Evolutionary conservation across 2,888 invertebrate genomes (phyloP).

Genomic region (Drosophila algonquin): DNA sequence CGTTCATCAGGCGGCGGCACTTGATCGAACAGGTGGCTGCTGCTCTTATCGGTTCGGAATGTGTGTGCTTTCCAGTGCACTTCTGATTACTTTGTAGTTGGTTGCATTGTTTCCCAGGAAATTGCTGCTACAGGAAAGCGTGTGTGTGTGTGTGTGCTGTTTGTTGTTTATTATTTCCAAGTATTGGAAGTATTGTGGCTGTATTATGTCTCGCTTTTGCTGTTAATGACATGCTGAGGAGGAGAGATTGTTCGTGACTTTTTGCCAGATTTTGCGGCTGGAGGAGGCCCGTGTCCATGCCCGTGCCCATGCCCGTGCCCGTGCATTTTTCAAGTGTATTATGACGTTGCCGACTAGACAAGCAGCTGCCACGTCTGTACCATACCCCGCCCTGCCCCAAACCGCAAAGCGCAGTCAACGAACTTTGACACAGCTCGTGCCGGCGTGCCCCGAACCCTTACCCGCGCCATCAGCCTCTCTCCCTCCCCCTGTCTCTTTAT

Average conservation of each 20-base stretch:
- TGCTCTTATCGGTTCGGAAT: slow-evolving; percentile 19
- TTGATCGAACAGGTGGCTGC: slow-evolving; percentile 72
- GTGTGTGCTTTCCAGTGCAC: slow-evolving; percentile 42
- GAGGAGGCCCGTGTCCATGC: slow-evolving; percentile 23
- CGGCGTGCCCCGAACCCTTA: slow-evolving; percentile 13
- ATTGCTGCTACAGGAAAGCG: slow-evolving; percentile 7
- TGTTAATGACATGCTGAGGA: slow-evolving; percentile 65
- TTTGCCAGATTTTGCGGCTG: slow-evolving; percentile 62
- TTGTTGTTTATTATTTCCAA: slow-evolving; percentile 55
- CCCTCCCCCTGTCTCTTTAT: slow-evolving; percentile 5
- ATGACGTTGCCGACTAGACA: slow-evolving; percentile 74
- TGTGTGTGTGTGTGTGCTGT: not conserved
- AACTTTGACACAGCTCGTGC: slow-evolving; percentile 70
- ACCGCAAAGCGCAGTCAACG: slow-evolving; percentile 68
- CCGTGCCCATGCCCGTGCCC: slow-evolving; percentile 55
- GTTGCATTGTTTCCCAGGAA: slow-evolving; percentile 31
- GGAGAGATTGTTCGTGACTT: slow-evolving; percentile 68
- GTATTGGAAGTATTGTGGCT: slow-evolving; percentile 56
- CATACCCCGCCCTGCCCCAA: slow-evolving; percentile 5
- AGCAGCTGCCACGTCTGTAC: slow-evolving; percentile 16
- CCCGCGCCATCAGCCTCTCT: slow-evolving; percentile 17
- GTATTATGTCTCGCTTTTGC: slow-evolving; percentile 31
- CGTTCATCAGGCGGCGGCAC: slow-evolving; percentile 42
- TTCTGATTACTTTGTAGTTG: slow-evolving; percentile 27
- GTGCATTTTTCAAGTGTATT: slow-evolving; percentile 77